Evolutionary conservation across 2,797 vertebrate species (phyloP).

Genomic region (Acipenser oxyrinchus): DNA sequence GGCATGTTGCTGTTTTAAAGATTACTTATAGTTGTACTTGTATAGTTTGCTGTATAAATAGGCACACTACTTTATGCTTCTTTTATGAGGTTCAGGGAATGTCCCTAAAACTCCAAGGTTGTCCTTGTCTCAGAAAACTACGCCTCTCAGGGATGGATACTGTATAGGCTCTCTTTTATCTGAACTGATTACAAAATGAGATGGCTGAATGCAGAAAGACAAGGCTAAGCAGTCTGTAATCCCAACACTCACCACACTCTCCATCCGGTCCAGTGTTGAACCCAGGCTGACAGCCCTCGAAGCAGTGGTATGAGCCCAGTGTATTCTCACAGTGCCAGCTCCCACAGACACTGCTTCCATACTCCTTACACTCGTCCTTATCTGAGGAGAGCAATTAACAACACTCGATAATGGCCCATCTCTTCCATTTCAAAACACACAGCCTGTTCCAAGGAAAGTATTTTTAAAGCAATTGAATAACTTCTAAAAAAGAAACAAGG

Average conservation of each 20-base stretch:
- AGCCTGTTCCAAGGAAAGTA: constrained; percentile 54
- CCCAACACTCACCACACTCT: constrained; percentile 48
- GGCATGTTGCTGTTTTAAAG: too few species aligned
- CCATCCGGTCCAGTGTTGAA: constrained; percentile 32
- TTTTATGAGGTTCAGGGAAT: too few species aligned
- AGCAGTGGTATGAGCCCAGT: constrained; percentile 58
- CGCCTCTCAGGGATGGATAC: too few species aligned
- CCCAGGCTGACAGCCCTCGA: constrained; percentile 53
- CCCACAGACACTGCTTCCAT: constrained; percentile 52
- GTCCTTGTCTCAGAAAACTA: too few species aligned
- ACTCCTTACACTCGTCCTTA: constrained; percentile 59
- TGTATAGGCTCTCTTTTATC: too few species aligned
- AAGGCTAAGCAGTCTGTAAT: too few species aligned
- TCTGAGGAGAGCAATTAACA: constrained; percentile 35
- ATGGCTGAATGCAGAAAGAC: too few species aligned
- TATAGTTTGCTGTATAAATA: too few species aligned
- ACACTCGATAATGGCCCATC: constrained; percentile 2
- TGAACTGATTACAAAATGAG: too few species aligned
- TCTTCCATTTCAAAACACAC: constrained; percentile 13
- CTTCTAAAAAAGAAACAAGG: constrained; percentile 46
- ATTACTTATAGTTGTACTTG: too few species aligned
- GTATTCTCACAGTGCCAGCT: constrained; percentile 61
- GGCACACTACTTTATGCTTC: too few species aligned
- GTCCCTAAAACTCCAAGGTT: too few species aligned
- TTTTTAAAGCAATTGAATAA: constrained; percentile 59